phyloP scores from a whole-genome alignment of 2,888 invertebrate genomes.

The Sphecodes monilicornis region DNA sequence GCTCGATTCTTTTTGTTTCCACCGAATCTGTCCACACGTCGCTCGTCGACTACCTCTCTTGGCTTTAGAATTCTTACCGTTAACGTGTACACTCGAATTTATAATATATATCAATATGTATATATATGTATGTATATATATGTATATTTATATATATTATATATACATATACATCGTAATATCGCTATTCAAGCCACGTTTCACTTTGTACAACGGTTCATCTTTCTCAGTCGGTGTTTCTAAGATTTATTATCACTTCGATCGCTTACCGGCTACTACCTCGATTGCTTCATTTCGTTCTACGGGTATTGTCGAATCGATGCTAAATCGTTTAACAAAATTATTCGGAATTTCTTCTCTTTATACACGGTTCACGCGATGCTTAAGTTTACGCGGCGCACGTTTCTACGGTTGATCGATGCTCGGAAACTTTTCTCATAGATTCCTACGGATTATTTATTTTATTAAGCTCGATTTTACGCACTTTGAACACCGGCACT shows the following conservation, averaged over 20 bases:
- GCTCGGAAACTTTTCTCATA: background rate
- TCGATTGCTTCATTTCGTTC: slow-evolving; percentile 30
- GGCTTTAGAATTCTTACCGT: background rate
- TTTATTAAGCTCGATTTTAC: slow-evolving; percentile 18
- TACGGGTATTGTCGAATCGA: slow-evolving; percentile 50
- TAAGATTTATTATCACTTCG: slow-evolving; percentile 3
- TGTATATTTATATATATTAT: background rate
- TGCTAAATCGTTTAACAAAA: slow-evolving; percentile 44
- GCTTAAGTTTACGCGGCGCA: slow-evolving; percentile 6
- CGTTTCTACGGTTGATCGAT: background rate
- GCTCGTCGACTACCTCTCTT: background rate
- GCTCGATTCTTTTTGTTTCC: slow-evolving; percentile 7
- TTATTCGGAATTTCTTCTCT: slow-evolving; percentile 16
- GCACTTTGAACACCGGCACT: slow-evolving; percentile 8
- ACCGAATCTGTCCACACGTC: background rate
- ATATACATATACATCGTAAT: background rate
- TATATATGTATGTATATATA: no score
- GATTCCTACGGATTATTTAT: background rate
- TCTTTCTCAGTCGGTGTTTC: slow-evolving; percentile 4
- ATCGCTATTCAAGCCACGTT: slow-evolving; percentile 10
- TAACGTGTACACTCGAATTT: background rate
- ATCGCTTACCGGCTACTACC: background rate
- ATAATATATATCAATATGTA: background rate
- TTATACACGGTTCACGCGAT: slow-evolving; percentile 14
- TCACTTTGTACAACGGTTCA: slow-evolving; percentile 6